Conservation (phyloP, 2,797 vertebrate genomes). For the Dermochelys coriacea region DNA sequence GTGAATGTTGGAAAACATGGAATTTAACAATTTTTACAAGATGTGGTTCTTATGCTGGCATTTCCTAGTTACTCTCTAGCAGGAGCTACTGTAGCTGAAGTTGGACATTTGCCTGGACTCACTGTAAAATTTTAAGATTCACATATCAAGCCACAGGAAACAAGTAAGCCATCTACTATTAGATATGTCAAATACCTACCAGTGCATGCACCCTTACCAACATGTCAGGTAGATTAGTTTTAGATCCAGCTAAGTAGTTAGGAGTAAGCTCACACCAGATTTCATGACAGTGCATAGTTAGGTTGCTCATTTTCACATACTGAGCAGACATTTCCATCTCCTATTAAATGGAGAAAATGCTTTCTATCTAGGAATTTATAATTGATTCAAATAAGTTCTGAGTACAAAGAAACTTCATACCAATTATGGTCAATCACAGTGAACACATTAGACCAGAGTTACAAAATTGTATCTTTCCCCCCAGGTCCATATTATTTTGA, state of each 20-base stretch:
- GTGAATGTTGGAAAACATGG: fast-evolving
- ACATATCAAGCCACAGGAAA: not conserved
- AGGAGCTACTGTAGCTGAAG: not conserved
- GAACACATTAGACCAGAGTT: not conserved
- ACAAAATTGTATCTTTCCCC: not conserved
- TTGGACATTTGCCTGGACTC: not conserved
- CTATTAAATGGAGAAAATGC: not conserved
- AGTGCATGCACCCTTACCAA: not conserved
- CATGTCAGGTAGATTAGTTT: not conserved
- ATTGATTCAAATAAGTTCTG: fast-evolving
- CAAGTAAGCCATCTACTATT: not conserved
- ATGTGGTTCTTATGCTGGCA: not conserved
- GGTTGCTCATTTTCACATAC: not conserved
- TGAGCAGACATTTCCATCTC: not conserved
- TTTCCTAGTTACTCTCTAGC: not conserved
- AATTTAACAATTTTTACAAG: not conserved
- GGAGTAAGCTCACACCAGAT: not conserved
- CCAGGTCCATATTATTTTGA: not conserved
- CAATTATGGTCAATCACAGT: not conserved
- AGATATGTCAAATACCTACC: not conserved
- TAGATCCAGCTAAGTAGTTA: not conserved
- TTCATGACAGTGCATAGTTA: not conserved
- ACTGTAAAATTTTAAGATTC: slow-evolving; percentile 15
- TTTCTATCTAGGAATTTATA: fast-evolving
- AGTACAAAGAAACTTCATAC: fast-evolving